Base-by-base conservation (phyloP, 2,797 vertebrate genomes). In the Chelon auratus region DNA sequence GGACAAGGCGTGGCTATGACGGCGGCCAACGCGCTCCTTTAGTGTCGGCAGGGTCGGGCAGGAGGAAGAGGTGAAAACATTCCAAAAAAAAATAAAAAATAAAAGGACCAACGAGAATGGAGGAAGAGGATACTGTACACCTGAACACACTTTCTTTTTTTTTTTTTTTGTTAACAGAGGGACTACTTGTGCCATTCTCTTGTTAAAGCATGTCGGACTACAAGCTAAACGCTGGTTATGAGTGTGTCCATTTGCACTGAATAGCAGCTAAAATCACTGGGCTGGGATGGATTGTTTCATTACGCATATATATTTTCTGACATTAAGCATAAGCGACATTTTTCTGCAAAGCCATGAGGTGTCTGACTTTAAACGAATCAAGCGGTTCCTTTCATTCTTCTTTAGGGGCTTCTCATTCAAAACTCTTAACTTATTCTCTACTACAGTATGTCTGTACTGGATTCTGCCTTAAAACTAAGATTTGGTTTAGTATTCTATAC, bases 1-100 rank as follows among this genome's bases (percentile, higher is more conserved):
- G 63, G 91, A 94, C 36, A 77, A 90, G 37, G 67, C 90, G 1
- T 93, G 93, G 81, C 92, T 97, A 94, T 98, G 96, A 98, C 78
- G 0, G 66, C 68, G 5, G 65, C 30, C 8, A 18, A 24, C 66
- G 22, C 43, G 11, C 69, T 30, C 15, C 10, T 56, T 40, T 50
- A 15, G 60, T 17, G 56, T 30, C 56, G 24, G 42, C 26, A 33
- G 30, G 30, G 7, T 8, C 2, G 75, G 62, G 43, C 40, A 40
- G 72, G 62, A 78, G 37, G 78, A 78, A 51, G 71, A 77, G 74
- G 39, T 11, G 30, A 75, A 90, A 87, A 86, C 87, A 91, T 91
- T 92, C 92, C 91, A 91, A 90, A 90, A 87, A 90, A 87, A 70
- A 82, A 20, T 42, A 43, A 42, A 66, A 5, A 9, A 26, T 4